Conservation (phyloP, 2,113 vertebrate species). For the Peromyscus californicus region DNA sequence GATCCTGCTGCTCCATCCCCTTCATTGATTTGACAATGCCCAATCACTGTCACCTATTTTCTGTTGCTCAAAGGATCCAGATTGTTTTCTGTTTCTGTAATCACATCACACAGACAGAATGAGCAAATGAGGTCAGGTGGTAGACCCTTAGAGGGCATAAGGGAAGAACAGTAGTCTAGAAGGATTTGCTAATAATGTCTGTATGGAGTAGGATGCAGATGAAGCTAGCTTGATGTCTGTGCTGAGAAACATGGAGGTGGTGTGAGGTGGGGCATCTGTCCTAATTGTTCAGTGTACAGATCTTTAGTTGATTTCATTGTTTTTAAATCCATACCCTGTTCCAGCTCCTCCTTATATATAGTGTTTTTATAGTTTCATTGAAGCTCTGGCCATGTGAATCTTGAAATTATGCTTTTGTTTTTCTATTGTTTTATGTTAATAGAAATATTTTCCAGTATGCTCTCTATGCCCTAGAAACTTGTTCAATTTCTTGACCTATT, state of each 20-base stretch:
- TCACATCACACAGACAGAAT: not conserved
- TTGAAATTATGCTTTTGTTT: not conserved
- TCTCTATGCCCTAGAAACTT: conserved; percentile 2
- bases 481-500: not conserved
- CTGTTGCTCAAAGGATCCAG: not conserved
- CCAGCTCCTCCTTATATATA: not conserved
- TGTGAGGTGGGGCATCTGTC: not conserved
- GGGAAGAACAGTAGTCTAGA: not conserved
- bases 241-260: not conserved
- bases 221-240: not conserved
- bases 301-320: not conserved
- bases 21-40: not conserved
- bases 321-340: not conserved
- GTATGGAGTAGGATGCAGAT: not conserved
- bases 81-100: not conserved
- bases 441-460: not conserved
- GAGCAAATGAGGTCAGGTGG: not conserved
- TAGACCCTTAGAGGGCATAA: not conserved
- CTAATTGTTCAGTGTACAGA: not conserved
- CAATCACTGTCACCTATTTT: not conserved
- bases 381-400: not conserved
- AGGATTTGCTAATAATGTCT: conserved; percentile 1
- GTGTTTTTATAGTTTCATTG: not conserved
- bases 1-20: not conserved
- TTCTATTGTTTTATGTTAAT: not conserved